Base-by-base conservation (phyloP, 2,113 vertebrate genomes). In the Xerus inauris region DNA sequence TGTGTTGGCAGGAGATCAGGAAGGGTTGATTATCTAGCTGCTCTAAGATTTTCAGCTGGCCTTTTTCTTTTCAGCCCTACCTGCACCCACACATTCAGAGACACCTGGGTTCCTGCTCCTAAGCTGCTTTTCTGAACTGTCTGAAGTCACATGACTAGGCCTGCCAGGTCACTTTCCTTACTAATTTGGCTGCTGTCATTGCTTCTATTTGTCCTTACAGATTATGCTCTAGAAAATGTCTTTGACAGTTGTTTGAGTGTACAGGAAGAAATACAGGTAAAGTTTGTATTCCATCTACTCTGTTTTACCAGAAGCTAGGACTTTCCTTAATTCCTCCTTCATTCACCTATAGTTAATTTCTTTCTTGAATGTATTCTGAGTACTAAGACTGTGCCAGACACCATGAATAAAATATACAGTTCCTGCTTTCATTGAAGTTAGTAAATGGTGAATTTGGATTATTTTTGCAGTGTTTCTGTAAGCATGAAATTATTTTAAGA, bases 361-460 rank as follows among this genome's bases (percentile, higher is more conserved):
- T 75, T 80, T 47, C 54, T 16, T 32, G 35, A 47, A 45, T 82
- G 85, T 92, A 76, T 62, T 62, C 19, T 82, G 67, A 82, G 42
- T 94, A 69, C 67, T 75, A 85, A 28, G 9, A 81, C 8, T 51
- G 42, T 77, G 45, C 59, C 20, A 67, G 59, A 65, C 2, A n/a
- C 30, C 17, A 1, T 45, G 71, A 94, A 47, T 92, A 45, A 87
- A 95, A 89, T 49, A 62, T 2, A 12, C 5, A 87, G 14, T n/a
- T 89, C 24, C 30, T 87, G 45, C 32, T 96, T 47, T 96, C 51
- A 40, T 38, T 80, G n/a, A 97, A n/a, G 67, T 73, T 94, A 49
- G 17, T 84, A 54, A 65, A 40, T 54, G 42, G 72, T 77, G 83
- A 86, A 54, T 94, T 89, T 76, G 30, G 38, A 72, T 30, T 67